Conservation (phyloP, 2,113 vertebrate species). For the Nettapus auritus region DNA sequence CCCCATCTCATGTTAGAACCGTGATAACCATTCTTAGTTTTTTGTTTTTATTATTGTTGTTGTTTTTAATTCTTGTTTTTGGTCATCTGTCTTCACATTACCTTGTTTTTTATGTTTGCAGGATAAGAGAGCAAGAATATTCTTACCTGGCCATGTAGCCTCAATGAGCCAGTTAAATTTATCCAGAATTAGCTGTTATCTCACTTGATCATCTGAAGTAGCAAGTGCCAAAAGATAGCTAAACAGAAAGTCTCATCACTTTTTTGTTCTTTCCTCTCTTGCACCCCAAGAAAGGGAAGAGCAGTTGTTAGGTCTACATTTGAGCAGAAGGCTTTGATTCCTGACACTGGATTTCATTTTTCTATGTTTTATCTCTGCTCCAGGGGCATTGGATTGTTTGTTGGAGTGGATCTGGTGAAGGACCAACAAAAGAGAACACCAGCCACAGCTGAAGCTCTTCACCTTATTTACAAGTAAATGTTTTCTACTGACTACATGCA, state of each 20-base stretch:
- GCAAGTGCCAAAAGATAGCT: neutral
- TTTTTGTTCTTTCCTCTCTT: neutral
- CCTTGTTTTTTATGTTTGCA: neutral
- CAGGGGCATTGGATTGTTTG: slow-evolving; percentile 91
- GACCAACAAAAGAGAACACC: slow-evolving; percentile 85
- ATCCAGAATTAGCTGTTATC: neutral
- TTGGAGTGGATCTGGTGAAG: slow-evolving; percentile 92
- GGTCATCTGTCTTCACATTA: neutral
- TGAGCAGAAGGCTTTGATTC: neutral
- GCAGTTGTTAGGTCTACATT: neutral
- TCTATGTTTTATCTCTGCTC: neutral
- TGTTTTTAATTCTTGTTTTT: neutral
- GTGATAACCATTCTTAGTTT: neutral
- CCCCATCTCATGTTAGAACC: neutral
- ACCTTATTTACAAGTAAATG: slow-evolving; percentile 90
- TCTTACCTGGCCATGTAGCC: neutral
- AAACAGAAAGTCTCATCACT: neutral
- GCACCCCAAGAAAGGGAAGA: fast-evolving
- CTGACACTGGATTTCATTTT: neutral
- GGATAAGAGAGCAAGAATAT: neutral
- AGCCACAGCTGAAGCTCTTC: slow-evolving; percentile 93
- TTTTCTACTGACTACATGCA: neutral
- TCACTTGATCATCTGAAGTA: neutral
- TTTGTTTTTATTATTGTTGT: neutral
- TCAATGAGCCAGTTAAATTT: neutral